Conservation (phyloP, 2,113 vertebrate genomes). For the Bungarus multicinctus region DNA sequence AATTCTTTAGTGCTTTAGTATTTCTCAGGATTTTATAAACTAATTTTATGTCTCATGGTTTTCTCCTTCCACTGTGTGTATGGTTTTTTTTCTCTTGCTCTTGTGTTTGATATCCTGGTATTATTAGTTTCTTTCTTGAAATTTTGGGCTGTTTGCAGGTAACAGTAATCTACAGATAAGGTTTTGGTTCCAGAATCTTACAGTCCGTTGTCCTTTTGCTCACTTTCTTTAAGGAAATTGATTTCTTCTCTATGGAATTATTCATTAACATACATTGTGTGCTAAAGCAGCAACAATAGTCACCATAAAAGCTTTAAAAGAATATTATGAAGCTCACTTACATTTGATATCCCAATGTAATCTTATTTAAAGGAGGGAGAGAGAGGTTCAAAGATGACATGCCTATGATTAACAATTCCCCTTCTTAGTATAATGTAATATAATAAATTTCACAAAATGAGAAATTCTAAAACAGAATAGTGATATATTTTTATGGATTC, state of each 20-base stretch:
- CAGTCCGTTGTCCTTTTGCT: background rate
- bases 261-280: background rate
- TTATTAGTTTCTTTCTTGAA: background rate
- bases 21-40: background rate
- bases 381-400: background rate
- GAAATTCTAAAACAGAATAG: background rate
- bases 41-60: background rate
- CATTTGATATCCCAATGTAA: background rate
- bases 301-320: background rate
- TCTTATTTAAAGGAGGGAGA: background rate
- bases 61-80: background rate
- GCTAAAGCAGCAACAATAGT: too few relatives aligned
- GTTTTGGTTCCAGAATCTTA: too few relatives aligned
- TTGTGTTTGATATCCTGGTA: background rate
- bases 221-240: background rate
- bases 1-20: background rate
- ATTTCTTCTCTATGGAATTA: background rate
- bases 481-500: background rate
- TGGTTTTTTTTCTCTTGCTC: too few relatives aligned
- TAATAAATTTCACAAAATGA: constrained; percentile 11
- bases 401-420: background rate
- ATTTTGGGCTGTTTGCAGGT: background rate
- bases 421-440: rapidly evolving
- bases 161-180: background rate
- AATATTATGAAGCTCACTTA: background rate